Conservation (phyloP, 1,140 invertebrate species). For the Lordiphosa clarofinis region DNA sequence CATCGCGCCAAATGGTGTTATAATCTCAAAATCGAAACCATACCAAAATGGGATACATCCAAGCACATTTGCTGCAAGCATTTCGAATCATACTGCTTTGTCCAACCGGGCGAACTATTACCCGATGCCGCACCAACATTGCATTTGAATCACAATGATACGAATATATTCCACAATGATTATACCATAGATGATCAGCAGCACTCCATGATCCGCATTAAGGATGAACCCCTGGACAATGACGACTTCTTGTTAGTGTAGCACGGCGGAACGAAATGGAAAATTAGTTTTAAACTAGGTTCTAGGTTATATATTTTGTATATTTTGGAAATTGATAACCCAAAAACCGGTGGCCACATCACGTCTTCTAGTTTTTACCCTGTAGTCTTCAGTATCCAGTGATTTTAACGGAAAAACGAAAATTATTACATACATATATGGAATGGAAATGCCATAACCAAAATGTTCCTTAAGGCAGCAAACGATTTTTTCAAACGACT, state of each 20-base stretch:
- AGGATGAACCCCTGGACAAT: slow-evolving; percentile 53
- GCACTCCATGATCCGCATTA: slow-evolving; percentile 29
- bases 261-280: slow-evolving; percentile 15
- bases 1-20: slow-evolving; percentile 63
- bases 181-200: slow-evolving; percentile 23
- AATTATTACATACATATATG: slow-evolving; percentile 37
- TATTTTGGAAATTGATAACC: slow-evolving; percentile 20
- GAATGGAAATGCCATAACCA: slow-evolving; percentile 12
- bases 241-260: slow-evolving; percentile 53
- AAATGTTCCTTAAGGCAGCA: slow-evolving; percentile 11
- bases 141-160: slow-evolving; percentile 49
- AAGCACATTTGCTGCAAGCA: slow-evolving; percentile 58
- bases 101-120: slow-evolving; percentile 29
- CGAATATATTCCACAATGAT: slow-evolving; percentile 62
- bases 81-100: slow-evolving; percentile 55
- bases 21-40: slow-evolving; percentile 60
- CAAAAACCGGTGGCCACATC: slow-evolving; percentile 29
- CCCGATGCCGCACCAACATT: slow-evolving; percentile 57
- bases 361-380: slow-evolving; percentile 46
- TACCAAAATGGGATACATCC: slow-evolving; percentile 60
- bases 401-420: slow-evolving; percentile 23
- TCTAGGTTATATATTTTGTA: slow-evolving; percentile 28
- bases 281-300: slow-evolving; percentile 31
- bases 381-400: slow-evolving; percentile 32
- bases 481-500: slow-evolving; percentile 4